Evolutionary conservation across 2,113 vertebrate species (phyloP).

Genomic region (Mellivora capensis): DNA sequence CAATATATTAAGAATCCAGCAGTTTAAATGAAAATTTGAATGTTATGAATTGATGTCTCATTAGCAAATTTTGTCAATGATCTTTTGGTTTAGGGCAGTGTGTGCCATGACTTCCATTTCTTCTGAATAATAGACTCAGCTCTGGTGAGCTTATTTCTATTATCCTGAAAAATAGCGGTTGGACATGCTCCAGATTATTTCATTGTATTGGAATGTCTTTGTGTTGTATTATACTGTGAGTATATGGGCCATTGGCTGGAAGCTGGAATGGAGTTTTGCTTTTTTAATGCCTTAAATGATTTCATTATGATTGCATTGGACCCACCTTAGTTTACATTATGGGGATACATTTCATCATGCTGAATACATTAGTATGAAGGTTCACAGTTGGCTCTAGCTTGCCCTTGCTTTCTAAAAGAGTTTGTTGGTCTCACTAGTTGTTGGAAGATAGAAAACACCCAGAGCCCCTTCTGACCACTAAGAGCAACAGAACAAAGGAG

Average conservation of each 20-base stretch:
- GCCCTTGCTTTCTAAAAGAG: neutral
- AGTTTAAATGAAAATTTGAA: constrained; percentile 41
- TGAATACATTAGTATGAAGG: neutral
- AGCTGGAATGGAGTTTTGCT: neutral
- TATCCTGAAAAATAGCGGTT: constrained; percentile 47
- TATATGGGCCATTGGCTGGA: neutral
- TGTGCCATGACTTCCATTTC: constrained; percentile 22
- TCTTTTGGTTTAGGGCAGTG: neutral
- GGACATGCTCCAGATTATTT: constrained; percentile 62
- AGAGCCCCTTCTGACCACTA: neutral
- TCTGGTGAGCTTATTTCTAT: constrained; percentile 25
- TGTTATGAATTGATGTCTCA: neutral
- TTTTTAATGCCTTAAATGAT: constrained; percentile 20
- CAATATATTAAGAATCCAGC: neutral
- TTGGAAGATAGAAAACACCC: constrained; percentile 14
- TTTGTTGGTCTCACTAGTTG: neutral
- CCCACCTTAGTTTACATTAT: neutral
- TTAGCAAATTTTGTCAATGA: constrained; percentile 25
- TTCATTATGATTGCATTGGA: constrained; percentile 6
- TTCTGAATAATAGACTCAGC: constrained; percentile 36
- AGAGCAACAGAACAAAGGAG: neutral
- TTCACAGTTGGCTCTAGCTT: neutral
- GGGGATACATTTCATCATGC: neutral
- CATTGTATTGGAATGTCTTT: constrained; percentile 70
- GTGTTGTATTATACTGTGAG: constrained; percentile 32